Conservation (phyloP, 2,888 invertebrate species). For the Dasypolia templi region DNA sequence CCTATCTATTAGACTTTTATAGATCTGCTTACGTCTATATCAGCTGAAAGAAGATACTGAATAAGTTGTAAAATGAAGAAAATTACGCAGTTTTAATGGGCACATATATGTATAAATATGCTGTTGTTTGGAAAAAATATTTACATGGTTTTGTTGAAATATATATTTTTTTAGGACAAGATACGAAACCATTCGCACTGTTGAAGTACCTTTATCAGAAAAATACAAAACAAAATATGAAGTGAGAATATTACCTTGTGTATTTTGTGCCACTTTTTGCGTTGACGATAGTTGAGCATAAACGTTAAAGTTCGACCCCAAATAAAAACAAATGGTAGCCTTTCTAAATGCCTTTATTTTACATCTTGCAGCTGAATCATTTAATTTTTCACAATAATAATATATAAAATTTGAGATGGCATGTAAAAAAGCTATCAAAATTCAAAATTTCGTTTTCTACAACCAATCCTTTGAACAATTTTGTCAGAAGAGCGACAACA, state of each 20-base stretch:
- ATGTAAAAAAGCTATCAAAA: not conserved
- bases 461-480: not conserved
- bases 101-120: constrained; percentile 36
- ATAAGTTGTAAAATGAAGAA: constrained; percentile 42
- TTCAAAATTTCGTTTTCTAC: not conserved
- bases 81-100: constrained; percentile 51
- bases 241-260: too few species aligned
- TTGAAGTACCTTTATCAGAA: not conserved
- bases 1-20: constrained; percentile 54
- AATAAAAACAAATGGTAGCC: not conserved
- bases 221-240: not conserved
- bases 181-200: not conserved
- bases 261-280: not conserved
- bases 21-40: constrained; percentile 52
- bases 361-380: not conserved
- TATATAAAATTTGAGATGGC: not conserved
- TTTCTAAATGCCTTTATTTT: not conserved
- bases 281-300: not conserved
- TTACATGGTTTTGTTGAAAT: constrained; percentile 3
- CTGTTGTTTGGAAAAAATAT: constrained; percentile 31
- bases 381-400: not conserved
- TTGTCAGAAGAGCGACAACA: not conserved
- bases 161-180: constrained; percentile 1
- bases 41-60: constrained; percentile 29
- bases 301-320: not conserved